Base-by-base conservation (phyloP, 2,888 invertebrate species). In the Drosophila neotestacea region DNA sequence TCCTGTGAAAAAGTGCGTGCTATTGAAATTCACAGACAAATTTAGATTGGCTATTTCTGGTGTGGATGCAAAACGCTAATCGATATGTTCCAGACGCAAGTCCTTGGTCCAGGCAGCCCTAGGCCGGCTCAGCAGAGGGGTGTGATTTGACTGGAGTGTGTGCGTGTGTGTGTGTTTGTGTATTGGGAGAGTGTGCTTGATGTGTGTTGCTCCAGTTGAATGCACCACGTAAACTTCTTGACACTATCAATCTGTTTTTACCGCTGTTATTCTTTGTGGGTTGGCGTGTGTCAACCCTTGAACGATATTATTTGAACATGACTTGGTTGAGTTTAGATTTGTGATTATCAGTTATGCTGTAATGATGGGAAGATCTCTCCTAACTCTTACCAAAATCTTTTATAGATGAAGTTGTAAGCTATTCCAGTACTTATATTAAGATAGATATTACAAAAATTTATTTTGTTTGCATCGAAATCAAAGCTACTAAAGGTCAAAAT, bases 81-180 rank as follows among this genome's bases (percentile, higher is more conserved):
- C 90, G 86, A 90, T 90, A 88, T 74, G 76, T 85, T 85, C 82
- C 90, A 90, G 89, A 89, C 77, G 36, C 52, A 65, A 72, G 61
- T 75, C 54, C 75, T 59, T 56, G 34, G 54, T 51, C 39, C 56
- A 30, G 39, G 6, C 66, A 46, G 47, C 27, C 52, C 44, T 16
- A 41, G 22, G 38, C 41, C 30, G 22, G 22, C 2, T 10, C 50
- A 27, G 9, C 51, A 4, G 36, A 72, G 56, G 67, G 42, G 38
- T 39, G 39, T 52, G 48, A 32, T 16, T 27, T 42, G 38, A 6
- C 13, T 11, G 34, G 34, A 27, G 51, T 46, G 61, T 52, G 48
- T 48, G 13, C 16, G 16, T 44, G 32, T 48, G 32, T 48, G 32
- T 47, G 30, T 30, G 47, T 41, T 36, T 52, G 30, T 44, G 60